phyloP scores from a whole-genome alignment of 2,113 vertebrate genomes.

The Aplodontia rufa region DNA sequence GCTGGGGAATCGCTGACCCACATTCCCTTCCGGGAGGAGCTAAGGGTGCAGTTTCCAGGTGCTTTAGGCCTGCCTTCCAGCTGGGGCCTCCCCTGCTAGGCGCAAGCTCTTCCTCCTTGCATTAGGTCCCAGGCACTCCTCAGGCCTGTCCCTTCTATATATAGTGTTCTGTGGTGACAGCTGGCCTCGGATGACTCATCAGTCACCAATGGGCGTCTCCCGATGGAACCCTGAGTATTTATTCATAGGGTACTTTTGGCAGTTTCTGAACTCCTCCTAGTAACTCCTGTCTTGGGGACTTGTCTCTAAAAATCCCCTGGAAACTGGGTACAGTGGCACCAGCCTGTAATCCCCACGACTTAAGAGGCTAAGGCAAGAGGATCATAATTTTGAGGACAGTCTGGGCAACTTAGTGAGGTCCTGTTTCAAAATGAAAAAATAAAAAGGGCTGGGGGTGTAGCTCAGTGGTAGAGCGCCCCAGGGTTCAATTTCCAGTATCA shows the following conservation, averaged over 20 bases:
- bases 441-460: background rate
- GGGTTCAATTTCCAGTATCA: background rate
- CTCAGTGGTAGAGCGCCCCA: background rate
- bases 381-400: background rate
- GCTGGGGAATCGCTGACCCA: background rate
- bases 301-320: constrained; percentile 11
- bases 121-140: constrained; percentile 34
- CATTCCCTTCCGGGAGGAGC: background rate
- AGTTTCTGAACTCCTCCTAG: constrained; percentile 48
- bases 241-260: constrained; percentile 60
- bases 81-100: constrained; percentile 17
- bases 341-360: background rate
- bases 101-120: background rate
- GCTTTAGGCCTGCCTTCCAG: background rate
- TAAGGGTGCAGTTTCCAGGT: background rate
- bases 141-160: constrained; percentile 63
- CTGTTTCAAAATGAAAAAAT: background rate
- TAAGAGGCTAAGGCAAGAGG: background rate
- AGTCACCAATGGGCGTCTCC: constrained; percentile 52
- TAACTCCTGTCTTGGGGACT: background rate
- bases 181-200: constrained; percentile 71
- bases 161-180: constrained; percentile 72
- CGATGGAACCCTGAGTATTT: constrained; percentile 69
- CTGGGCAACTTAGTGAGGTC: background rate
- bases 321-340: too few species aligned